A percentile compares a stretch with the other conserved stretches of the same genome.
phyloP scores from a whole-genome alignment of 2,888 invertebrate species.

The Eristalis pertinax region DNA sequence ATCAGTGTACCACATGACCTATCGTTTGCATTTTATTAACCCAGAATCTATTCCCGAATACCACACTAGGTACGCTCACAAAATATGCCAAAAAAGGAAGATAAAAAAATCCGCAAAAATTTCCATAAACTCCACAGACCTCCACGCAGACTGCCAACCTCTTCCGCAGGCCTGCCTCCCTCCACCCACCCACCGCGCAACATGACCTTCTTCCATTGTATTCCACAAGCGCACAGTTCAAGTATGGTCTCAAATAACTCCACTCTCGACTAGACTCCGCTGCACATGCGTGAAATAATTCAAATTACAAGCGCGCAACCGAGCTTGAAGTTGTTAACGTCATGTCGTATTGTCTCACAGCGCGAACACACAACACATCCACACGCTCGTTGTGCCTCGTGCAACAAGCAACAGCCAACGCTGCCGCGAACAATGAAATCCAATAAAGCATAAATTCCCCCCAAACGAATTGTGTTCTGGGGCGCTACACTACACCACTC shows the following conservation, averaged over 20 bases:
- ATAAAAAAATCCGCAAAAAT: neutral
- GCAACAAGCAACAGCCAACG: conserved; percentile 5
- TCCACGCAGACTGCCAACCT: neutral
- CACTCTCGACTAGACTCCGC: neutral
- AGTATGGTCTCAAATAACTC: neutral
- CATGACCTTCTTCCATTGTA: neutral
- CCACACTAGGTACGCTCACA: neutral
- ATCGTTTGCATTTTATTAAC: neutral
- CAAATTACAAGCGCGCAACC: conserved; percentile 61
- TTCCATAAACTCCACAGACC: neutral
- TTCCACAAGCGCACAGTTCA: neutral
- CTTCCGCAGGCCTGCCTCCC: neutral
- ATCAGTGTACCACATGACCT: neutral
- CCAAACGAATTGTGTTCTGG: conserved; percentile 65
- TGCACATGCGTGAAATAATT: conserved; percentile 62
- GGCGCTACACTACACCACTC: conserved; percentile 66
- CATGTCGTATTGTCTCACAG: conserved; percentile 60
- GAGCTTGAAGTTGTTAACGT: conserved; percentile 71
- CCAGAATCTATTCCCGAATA: neutral
- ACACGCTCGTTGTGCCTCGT: neutral
- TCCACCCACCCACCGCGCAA: neutral
- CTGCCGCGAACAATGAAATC: conserved; percentile 59
- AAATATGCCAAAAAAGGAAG: neutral
- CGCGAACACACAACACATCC: conserved; percentile 41
- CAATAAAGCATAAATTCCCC: conserved; percentile 69